These are phyloP conservation scores for Hippotragus niger DNA, from an alignment of 2,113 vertebrate species.

Conservation along the genomic window DNA sequence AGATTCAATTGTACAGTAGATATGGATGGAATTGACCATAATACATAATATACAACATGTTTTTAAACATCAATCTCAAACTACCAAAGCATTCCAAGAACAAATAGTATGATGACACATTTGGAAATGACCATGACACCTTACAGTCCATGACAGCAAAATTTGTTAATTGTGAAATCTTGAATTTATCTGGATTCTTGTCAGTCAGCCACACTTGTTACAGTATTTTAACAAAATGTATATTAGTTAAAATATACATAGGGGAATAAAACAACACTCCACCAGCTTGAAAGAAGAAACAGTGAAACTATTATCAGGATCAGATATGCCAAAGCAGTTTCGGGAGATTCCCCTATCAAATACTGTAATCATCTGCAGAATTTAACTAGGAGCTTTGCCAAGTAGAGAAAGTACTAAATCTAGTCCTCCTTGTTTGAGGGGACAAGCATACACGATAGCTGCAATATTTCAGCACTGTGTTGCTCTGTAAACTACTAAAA, in stretches of 20 bases:
- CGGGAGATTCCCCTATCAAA: not conserved
- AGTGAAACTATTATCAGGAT: not conserved
- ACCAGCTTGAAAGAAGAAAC: not conserved
- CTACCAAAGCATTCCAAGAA: not conserved
- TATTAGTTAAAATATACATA: not conserved
- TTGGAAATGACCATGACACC: not conserved
- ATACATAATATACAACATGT: not conserved
- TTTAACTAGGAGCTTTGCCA: not conserved
- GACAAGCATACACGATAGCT: not conserved
- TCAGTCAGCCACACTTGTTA: not conserved
- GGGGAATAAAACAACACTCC: not conserved
- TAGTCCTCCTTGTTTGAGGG: not conserved
- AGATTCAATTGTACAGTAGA: not conserved
- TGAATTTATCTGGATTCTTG: not conserved
- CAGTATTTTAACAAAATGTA: not conserved
- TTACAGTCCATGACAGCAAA: not conserved
- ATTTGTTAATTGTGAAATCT: not conserved
- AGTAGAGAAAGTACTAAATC: conserved; percentile 29
- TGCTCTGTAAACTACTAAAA: conserved; percentile 11
- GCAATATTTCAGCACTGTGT: not conserved
- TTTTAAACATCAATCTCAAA: not conserved
- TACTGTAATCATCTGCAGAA: not conserved
- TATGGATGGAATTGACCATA: not conserved
- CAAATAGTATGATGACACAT: not conserved
- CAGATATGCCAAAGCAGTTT: not conserved